Conservation (phyloP, 2,797 vertebrate species). For the Podarcis siculus region DNA sequence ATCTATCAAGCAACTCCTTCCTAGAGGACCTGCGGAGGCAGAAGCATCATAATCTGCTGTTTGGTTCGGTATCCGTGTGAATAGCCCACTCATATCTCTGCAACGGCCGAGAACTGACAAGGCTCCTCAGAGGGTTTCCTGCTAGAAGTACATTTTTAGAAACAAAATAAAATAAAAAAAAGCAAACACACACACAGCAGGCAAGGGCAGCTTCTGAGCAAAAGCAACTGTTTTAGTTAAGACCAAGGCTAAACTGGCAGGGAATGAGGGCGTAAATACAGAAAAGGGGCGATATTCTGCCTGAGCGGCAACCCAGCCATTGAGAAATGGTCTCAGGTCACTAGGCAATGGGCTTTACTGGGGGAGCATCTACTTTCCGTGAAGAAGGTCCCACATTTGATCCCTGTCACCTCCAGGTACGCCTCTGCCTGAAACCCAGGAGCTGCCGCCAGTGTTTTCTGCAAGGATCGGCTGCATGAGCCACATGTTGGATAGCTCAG, state of each 20-base stretch:
- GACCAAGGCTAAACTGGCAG: neutral
- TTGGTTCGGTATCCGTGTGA: neutral
- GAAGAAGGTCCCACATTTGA: too few species aligned
- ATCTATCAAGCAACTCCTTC: constrained; percentile 11
- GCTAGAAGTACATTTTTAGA: neutral
- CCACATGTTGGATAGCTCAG: too few species aligned
- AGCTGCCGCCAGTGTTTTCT: too few species aligned
- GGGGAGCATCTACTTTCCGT: too few species aligned
- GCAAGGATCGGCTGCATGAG: too few species aligned
- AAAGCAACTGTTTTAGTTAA: neutral
- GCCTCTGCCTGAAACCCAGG: neutral
- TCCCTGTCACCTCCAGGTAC: too few species aligned
- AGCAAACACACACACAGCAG: neutral
- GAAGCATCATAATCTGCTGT: constrained; percentile 17
- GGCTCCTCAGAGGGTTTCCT: constrained; percentile 19
- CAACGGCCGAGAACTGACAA: constrained; percentile 36
- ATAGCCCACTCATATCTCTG: constrained; percentile 22
- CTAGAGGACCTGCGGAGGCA: constrained; percentile 34
- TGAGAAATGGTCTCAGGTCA: neutral
- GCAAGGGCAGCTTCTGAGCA: neutral
- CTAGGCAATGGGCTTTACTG: neutral
- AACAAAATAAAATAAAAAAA: neutral
- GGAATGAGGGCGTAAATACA: neutral
- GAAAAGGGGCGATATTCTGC: neutral
- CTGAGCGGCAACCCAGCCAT: neutral